Evolutionary conservation across 2,888 invertebrate species (phyloP), one percentile per base, ranked within the genome.

Genomic region (Clanis bilineata): DNA sequence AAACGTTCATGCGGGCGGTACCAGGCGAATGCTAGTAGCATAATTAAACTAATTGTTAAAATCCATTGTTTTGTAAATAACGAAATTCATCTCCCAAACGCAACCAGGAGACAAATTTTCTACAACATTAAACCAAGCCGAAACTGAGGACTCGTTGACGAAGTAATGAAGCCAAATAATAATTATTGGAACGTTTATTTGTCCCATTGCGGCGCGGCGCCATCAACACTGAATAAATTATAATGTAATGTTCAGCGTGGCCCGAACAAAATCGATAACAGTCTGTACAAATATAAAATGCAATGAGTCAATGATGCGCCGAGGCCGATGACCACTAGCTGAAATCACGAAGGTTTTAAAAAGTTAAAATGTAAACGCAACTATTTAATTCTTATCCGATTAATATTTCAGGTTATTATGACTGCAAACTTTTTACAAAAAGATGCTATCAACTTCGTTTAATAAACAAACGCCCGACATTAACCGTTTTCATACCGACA

Each of bases 121-220:
- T 68, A 69, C 70, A 60, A 74, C 77, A 85, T 86, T 82, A 79
- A 83, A 76, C 77, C 65, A 18, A 74, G 65, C 68, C 70, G 74
- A 83, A 85, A 43, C 28, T 84, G 77, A 82, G 76, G 41, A 9
- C 7, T 41, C 41, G 2, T 2, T 80, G 74, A 73, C 73, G 73
- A 70, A 64, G 73, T 80, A 82, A 87, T 76, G 79, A 74, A 70
- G 65, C 73, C 78, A 83, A n/a, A 41, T 41, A 18, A 41, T 41
- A 36, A 86, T 88, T 83, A 83, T 67, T 39, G 72, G 67, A 62
- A 51, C 32, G 51, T 32, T 70, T 77, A 74, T 79, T 79, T 79
- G 77, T 78, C 28, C 69, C 73, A 69, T 70, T 64, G 69, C 62
- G 63, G 63, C 65, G 67, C 69, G 63, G 63, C 65, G 67, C 69